phyloP scores from a whole-genome alignment of 1,140 invertebrate species.

The Dysdera silvatica region DNA sequence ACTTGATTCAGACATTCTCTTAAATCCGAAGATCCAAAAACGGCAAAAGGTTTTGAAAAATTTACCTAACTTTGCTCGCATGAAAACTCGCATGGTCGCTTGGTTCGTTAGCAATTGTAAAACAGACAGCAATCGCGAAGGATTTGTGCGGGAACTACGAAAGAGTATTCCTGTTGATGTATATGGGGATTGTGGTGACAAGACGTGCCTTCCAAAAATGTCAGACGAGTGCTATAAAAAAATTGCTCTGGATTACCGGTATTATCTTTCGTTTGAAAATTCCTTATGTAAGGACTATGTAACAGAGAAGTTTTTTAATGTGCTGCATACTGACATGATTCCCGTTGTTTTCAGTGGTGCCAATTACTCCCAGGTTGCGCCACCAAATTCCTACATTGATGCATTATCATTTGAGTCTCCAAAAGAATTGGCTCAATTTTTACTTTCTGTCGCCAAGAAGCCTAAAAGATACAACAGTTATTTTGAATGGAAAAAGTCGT shows the following conservation, averaged over 20 bases:
- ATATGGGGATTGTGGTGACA: constrained; percentile 56
- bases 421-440: constrained; percentile 34
- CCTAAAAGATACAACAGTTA: constrained; percentile 37
- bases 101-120: constrained; percentile 61
- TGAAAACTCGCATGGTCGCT: constrained; percentile 42
- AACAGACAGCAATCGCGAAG: constrained; percentile 48
- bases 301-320: constrained; percentile 44
- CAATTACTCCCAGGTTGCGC: constrained; percentile 40
- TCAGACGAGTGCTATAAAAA: constrained; percentile 34
- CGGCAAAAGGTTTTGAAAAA: neutral
- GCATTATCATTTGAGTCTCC: constrained; percentile 36
- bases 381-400: constrained; percentile 44
- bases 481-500: constrained; percentile 38
- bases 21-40: constrained; percentile 23
- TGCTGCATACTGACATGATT: constrained; percentile 37
- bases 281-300: constrained; percentile 44
- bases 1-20: constrained; percentile 49
- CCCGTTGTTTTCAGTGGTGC: constrained; percentile 42
- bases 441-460: constrained; percentile 34
- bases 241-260: constrained; percentile 37
- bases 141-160: constrained; percentile 51
- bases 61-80: neutral
- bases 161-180: constrained; percentile 55
- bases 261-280: constrained; percentile 44
- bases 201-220: constrained; percentile 24